Evolutionary conservation across 2,113 vertebrate genomes (phyloP).

Genomic region (Xyliphius kryptos): DNA sequence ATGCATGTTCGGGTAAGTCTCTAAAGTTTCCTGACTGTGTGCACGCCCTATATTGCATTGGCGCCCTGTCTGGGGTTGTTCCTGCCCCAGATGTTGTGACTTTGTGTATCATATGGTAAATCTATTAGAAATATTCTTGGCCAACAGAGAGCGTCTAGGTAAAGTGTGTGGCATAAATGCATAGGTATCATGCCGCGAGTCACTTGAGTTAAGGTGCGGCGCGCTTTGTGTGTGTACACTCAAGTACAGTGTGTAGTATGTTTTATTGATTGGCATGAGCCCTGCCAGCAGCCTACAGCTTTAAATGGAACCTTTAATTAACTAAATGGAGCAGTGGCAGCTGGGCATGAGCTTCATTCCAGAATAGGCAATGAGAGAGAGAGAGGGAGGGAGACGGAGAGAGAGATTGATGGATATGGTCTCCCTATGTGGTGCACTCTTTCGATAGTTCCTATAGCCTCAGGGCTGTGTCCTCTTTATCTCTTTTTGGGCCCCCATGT

Average conservation of each 20-base stretch:
- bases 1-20: too few species aligned
- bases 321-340: constrained; percentile 71
- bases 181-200: too few species aligned
- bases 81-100: too few species aligned
- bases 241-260: constrained; percentile 26
- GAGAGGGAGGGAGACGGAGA: constrained; percentile 17
- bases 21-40: too few species aligned
- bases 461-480: constrained; percentile 33
- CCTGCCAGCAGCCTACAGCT: constrained; percentile 61
- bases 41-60: too few species aligned
- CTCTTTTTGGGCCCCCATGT: constrained; percentile 23
- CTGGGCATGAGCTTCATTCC: constrained; percentile 47
- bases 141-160: too few species aligned
- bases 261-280: constrained; percentile 67
- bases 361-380: constrained; percentile 43
- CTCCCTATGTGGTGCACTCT: neutral
- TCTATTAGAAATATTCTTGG: too few species aligned
- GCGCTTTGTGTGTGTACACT: neutral
- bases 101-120: too few species aligned
- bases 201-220: neutral
- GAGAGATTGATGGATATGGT: constrained; percentile 35
- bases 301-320: constrained; percentile 79
- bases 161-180: too few species aligned
- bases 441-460: constrained; percentile 14
- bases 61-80: too few species aligned